A percentile compares a stretch with the other conserved stretches of the same genome.
These are phyloP conservation scores for Lasioglossum zephyrum DNA, from an alignment of 2,888 invertebrate genomes.

Conservation along the genomic window DNA sequence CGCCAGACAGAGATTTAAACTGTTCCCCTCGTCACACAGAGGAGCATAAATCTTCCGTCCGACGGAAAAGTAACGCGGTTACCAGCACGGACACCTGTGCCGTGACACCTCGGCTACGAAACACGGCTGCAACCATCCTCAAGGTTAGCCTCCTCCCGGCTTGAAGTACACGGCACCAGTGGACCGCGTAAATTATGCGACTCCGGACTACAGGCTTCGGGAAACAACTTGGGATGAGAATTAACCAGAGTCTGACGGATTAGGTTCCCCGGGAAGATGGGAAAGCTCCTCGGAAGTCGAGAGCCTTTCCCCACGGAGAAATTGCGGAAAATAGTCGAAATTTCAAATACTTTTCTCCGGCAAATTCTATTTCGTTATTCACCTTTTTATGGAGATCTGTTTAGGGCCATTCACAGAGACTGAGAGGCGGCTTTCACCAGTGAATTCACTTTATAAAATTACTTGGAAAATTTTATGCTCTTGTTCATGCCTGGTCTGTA, in stretches of 20 bases:
- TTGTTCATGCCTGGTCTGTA: background rate
- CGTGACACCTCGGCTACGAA: background rate
- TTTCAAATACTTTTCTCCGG: background rate
- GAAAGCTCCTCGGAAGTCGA: background rate
- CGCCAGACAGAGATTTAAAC: constrained; percentile 49
- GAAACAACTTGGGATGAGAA: background rate
- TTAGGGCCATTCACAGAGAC: background rate
- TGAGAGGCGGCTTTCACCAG: background rate
- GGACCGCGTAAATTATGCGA: constrained; percentile 1
- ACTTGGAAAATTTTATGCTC: background rate
- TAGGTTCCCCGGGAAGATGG: background rate
- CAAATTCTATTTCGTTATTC: background rate
- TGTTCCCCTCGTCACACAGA: constrained; percentile 21
- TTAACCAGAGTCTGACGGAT: constrained; percentile 1
- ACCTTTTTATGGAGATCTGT: background rate
- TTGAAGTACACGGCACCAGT: background rate
- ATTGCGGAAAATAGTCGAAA: background rate
- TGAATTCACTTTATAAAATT: background rate
- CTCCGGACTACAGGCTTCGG: background rate
- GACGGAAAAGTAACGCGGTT: constrained; percentile 4
- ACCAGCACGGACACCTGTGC: background rate
- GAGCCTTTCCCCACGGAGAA: background rate
- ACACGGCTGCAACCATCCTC: background rate
- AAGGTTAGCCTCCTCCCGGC: background rate
- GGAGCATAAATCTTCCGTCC: constrained; percentile 4